Evolutionary conservation across 2,113 vertebrate genomes (phyloP).

Genomic region (Myotis yumanensis): DNA sequence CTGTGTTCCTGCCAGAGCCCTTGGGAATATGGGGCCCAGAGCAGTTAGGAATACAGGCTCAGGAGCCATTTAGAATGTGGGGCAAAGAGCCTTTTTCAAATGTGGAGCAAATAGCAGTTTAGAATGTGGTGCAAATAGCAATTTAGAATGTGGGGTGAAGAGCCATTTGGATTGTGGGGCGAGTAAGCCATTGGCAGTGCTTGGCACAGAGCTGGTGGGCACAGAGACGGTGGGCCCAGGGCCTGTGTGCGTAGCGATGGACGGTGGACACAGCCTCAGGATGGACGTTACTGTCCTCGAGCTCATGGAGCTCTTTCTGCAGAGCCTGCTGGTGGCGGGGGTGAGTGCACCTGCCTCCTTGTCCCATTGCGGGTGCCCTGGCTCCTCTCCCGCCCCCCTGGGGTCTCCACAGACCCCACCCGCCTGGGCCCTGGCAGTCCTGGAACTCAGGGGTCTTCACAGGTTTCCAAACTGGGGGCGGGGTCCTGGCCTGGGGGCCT

Average conservation of each 20-base stretch:
- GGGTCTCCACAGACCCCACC: neutral
- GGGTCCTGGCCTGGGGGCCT: neutral
- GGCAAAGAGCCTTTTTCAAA: no score
- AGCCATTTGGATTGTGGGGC: no score
- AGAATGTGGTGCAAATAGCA: no score
- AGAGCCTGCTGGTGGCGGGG: slow-evolving; percentile 91
- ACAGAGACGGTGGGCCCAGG: no score
- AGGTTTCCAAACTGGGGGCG: neutral
- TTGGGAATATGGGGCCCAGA: no score
- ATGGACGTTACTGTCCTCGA: slow-evolving; percentile 92
- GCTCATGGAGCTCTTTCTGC: slow-evolving; percentile 89
- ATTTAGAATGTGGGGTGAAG: no score
- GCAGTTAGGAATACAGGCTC: no score
- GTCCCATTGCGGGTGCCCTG: slow-evolving; percentile 37
- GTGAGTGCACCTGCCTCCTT: slow-evolving; percentile 81
- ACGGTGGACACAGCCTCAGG: slow-evolving; percentile 59
- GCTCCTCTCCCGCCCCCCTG: neutral
- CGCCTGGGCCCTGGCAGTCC: neutral
- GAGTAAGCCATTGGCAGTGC: no score
- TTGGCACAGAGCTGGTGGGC: no score
- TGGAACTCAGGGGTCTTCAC: neutral
- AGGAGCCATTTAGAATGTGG: no score
- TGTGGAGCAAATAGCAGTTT: no score
- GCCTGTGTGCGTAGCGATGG: neutral
- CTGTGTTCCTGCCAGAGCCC: no score